These are phyloP conservation scores for Bubo scandiacus DNA, from an alignment of 2,113 vertebrate genomes.

Conservation along the genomic window DNA sequence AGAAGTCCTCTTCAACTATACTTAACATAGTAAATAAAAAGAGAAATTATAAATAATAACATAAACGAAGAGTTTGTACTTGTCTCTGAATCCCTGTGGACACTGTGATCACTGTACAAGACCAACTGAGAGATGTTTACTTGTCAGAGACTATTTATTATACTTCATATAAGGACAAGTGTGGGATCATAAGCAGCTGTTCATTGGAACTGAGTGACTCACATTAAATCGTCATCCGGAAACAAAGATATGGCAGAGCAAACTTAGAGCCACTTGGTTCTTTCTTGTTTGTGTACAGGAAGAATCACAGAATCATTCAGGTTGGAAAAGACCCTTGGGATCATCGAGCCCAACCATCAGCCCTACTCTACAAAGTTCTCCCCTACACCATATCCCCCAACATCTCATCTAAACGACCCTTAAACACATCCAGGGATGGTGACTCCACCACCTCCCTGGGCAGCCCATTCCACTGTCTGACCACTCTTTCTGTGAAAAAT, in stretches of 20 bases:
- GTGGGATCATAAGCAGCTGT: background rate
- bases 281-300: background rate
- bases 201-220: background rate
- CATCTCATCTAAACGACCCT: no score
- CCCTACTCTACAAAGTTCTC: no score
- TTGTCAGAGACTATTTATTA: background rate
- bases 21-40: background rate
- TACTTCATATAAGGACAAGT: background rate
- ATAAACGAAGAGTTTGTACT: background rate
- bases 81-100: background rate
- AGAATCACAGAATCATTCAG: background rate
- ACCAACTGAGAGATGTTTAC: background rate
- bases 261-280: background rate
- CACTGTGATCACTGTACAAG: background rate
- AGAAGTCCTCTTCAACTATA: background rate
- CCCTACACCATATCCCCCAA: no score
- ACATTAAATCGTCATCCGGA: background rate
- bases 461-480: no score
- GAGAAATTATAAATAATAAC: background rate
- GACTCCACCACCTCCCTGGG: no score
- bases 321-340: no score
- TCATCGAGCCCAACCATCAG: no score
- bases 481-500: no score
- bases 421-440: no score
- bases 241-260: background rate